phyloP scores from a whole-genome alignment of 2,888 invertebrate genomes.

The Drosophila limbata region DNA sequence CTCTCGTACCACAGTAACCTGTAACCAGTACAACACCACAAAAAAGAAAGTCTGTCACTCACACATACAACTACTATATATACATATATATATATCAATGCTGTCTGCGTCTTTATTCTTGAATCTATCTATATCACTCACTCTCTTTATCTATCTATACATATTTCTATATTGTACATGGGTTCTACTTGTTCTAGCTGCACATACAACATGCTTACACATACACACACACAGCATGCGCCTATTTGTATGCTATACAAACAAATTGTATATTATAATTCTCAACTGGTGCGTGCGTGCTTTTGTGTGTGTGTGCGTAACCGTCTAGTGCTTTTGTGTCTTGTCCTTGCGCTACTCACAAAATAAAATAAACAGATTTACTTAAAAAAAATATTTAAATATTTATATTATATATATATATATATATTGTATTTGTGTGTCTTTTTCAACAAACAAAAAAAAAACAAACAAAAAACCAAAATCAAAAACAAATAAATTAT shows the following conservation, averaged over 20 bases:
- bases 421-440: conserved; percentile 70
- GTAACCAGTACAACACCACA: conserved; percentile 33
- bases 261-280: conserved; percentile 25
- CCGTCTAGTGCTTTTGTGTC: conserved; percentile 60
- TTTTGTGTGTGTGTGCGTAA: conserved; percentile 31
- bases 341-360: conserved; percentile 64
- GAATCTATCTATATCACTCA: conserved; percentile 11
- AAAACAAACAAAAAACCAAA: conserved; percentile 30
- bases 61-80: conserved; percentile 25
- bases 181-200: conserved; percentile 47
- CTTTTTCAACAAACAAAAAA: conserved; percentile 40
- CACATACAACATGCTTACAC: conserved; percentile 34
- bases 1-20: conserved; percentile 47
- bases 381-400: conserved; percentile 35
- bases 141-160: conserved; percentile 18
- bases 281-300: conserved; percentile 34
- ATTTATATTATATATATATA: conserved; percentile 45
- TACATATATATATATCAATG: conserved; percentile 30
- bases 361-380: conserved; percentile 26
- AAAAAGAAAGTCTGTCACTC: conserved; percentile 41
- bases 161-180: conserved; percentile 30
- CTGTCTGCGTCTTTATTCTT: conserved; percentile 48
- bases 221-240: conserved; percentile 33
- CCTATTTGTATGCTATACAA: conserved; percentile 38
- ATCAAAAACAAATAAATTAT: conserved; percentile 64